Percentiles rank a stretch among this genome's conserved stretches.
Evolutionary conservation across 2,113 vertebrate genomes (phyloP).

Genomic region (Apistogramma diplotaenia): DNA sequence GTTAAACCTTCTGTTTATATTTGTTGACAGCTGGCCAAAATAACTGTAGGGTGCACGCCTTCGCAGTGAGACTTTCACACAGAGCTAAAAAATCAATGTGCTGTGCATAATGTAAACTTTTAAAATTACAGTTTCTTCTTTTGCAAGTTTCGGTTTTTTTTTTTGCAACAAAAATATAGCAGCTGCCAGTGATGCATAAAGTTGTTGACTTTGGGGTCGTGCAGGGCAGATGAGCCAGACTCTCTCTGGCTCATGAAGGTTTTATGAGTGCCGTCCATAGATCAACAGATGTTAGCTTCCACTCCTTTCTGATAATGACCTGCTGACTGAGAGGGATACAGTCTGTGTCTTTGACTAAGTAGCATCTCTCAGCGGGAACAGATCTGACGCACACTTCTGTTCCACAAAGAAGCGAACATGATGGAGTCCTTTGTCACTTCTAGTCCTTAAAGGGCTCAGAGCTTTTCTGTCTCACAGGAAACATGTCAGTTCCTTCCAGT

Average conservation of each 20-base stretch:
- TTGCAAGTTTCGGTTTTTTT: neutral
- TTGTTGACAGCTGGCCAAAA: conserved; percentile 2
- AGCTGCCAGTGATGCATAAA: conserved; percentile 14
- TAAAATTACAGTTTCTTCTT: neutral
- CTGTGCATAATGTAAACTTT: neutral
- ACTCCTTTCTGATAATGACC: conserved; percentile 11
- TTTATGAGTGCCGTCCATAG: conserved; percentile 13
- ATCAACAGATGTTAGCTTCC: conserved; percentile 19
- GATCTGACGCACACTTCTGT: conserved; percentile 2
- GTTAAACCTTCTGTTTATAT: conserved; percentile 9
- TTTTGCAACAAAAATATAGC: neutral
- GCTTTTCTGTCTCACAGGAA: conserved; percentile 5
- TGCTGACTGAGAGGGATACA: conserved; percentile 12
- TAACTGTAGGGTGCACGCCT: neutral
- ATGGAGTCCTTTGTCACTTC: conserved; percentile 7
- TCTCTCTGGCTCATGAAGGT: neutral
- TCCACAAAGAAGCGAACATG: neutral
- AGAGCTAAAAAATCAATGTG: neutral
- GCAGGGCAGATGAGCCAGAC: neutral
- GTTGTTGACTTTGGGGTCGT: conserved; percentile 24
- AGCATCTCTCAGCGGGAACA: conserved; percentile 4
- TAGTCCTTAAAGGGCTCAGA: neutral
- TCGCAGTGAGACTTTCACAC: neutral
- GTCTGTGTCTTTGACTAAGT: conserved; percentile 4
- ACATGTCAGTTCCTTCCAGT: conserved; percentile 1